Evolutionary conservation across 2,888 invertebrate species (phyloP).

Genomic region (Standfussiana lucernea): DNA sequence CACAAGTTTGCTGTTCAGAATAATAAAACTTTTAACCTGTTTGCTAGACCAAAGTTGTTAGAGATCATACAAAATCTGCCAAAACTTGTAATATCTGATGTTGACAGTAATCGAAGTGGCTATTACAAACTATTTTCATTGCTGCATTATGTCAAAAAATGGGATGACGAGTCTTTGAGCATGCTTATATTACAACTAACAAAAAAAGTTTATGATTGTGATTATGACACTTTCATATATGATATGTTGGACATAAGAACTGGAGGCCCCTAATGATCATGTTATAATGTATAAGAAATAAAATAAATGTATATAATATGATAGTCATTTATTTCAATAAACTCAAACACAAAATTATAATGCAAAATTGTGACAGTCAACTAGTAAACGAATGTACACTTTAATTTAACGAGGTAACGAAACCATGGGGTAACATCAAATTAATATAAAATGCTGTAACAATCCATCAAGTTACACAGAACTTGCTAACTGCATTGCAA

Average conservation of each 20-base stretch:
- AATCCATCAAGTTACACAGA: conserved; percentile 43
- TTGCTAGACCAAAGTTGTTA: conserved; percentile 83
- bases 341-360: conserved; percentile 74
- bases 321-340: conserved; percentile 76
- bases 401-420: conserved; percentile 71
- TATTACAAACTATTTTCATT: conserved; percentile 90
- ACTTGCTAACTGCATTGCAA: conserved; percentile 35
- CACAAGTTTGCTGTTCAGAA: conserved; percentile 90
- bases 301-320: conserved; percentile 59
- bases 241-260: conserved; percentile 81
- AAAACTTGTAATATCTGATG: conserved; percentile 81
- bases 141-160: conserved; percentile 88
- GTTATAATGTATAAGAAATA: conserved; percentile 35
- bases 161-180: conserved; percentile 85
- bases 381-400: conserved; percentile 61
- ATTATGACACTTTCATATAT: conserved; percentile 83
- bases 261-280: conserved; percentile 64
- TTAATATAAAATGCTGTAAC: conserved; percentile 67
- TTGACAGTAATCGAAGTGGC: conserved; percentile 79
- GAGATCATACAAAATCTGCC: conserved; percentile 88
- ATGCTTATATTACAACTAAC: conserved; percentile 83
- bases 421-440: conserved; percentile 76
- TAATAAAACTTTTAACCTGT: conserved; percentile 87
- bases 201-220: conserved; percentile 77
- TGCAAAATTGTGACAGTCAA: conserved; percentile 68